Conservation (phyloP, 2,113 vertebrate species). For the Ictidomys tridecemlineatus region DNA sequence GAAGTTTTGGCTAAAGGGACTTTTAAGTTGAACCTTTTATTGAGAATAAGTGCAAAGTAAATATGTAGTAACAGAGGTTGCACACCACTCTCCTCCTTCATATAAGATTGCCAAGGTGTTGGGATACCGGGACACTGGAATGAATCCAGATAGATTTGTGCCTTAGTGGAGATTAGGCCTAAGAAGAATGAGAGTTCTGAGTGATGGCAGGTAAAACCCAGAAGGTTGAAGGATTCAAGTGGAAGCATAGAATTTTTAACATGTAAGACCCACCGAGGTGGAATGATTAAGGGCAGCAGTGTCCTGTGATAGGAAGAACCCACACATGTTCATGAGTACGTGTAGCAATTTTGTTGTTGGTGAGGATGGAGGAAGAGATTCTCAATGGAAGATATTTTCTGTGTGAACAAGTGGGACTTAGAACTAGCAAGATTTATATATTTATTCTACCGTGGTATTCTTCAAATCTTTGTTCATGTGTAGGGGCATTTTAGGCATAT, state of each 20-base stretch:
- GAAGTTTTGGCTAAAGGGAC: background rate
- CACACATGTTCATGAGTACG: background rate
- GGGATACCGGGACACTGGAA: too few relatives aligned
- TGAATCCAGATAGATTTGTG: background rate
- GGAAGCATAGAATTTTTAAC: background rate
- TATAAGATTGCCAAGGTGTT: background rate
- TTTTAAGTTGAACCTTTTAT: background rate
- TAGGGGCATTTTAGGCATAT: background rate
- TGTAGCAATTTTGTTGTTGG: background rate
- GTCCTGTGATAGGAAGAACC: background rate
- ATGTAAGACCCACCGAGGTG: background rate
- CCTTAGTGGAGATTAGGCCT: background rate
- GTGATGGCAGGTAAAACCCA: background rate
- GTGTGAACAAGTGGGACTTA: background rate
- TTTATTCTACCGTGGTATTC: background rate
- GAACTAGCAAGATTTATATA: background rate
- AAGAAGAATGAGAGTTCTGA: background rate
- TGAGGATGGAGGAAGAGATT: background rate
- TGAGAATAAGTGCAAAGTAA: background rate
- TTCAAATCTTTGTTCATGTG: background rate
- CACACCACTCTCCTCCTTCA: background rate
- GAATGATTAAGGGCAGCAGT: background rate
- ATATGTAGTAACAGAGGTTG: background rate
- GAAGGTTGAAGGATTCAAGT: background rate
- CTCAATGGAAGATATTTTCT: background rate